Base-by-base conservation (phyloP, 1,140 invertebrate species). In the Meloidogyne exigua region DNA sequence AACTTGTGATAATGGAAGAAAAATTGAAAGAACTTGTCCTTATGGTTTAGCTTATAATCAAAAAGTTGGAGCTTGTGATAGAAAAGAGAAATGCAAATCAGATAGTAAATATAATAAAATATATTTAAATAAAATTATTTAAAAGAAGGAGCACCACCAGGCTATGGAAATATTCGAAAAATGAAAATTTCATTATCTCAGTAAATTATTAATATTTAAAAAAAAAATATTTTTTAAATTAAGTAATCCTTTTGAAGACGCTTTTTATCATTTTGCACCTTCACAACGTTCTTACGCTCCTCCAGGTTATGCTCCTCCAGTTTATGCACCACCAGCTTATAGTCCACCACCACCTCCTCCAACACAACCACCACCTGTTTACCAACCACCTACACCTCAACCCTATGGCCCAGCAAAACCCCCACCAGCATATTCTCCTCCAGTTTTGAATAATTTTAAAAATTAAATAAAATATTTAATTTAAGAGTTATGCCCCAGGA, bases 1-100 rank as follows among this genome's bases (percentile, higher is more conserved):
- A 62, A 25, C 12, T 25, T 73, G 72, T 32, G 49, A 26, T 21
- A 64, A 32, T 23, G 72, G 72, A 73, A 62, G 62, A n/a, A 57
- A 65, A 32, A 42, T 26, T n/a, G 44, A 73, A 36, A 57, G 57
- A 23, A 7, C 64, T 25, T 73, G 72, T 21, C 72, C 72, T n/a
- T 36, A 42, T 32, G 72, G 44, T 36, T 39, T 73, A 21, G 72
- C 65, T 18, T 73, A 66, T 57, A 57, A 57, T 57, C 49, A 57
- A 57, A 57, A 57, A n/a, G 49, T n/a, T 57, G 49, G 49, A n/a
- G 49, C 49, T 57, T 57, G 49, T 57, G 49, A 57, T 57, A 57
- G 49, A 57, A 57, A 57, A n/a, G 49, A 57, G 7, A 57, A 57
- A 57, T 57, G 49, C 49, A 57, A 57, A 57, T 9, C 49, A 7